Conservation (phyloP, 64 coral and sea anemone genomes). For the Hydrozoanthus tunicans region DNA sequence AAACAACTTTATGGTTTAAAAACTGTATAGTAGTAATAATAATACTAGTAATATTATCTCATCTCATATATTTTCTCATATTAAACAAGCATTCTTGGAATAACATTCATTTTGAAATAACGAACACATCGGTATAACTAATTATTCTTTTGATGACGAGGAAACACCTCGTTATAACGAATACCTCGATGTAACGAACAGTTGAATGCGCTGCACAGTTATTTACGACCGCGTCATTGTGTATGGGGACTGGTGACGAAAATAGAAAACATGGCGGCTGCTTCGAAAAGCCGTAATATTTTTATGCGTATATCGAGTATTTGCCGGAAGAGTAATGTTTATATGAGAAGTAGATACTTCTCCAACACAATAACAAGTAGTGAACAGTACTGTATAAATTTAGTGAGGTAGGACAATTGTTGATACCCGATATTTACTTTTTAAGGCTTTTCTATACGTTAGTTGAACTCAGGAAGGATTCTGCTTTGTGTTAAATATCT, state of each 20-base stretch:
- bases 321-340: slow-evolving; percentile 46
- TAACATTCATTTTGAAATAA: no score
- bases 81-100: no score
- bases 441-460: background rate
- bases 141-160: no score
- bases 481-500: background rate
- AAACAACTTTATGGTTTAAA: no score
- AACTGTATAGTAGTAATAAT: no score
- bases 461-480: background rate
- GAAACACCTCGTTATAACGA: no score
- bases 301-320: slow-evolving; percentile 59
- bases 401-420: slow-evolving; percentile 61
- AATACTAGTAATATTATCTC: no score
- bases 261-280: slow-evolving; percentile 80
- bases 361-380: slow-evolving; percentile 46
- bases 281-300: slow-evolving; percentile 57
- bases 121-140: no score
- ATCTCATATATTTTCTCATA: no score
- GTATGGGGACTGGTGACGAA: slow-evolving; percentile 6
- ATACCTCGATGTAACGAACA: no score
- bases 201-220: no score
- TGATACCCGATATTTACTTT: background rate
- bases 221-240: no score
- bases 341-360: background rate
- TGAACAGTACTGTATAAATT: slow-evolving; percentile 77